Evolutionary conservation across 2,113 vertebrate genomes (phyloP).

Genomic region (Brachypodius melanocephalos): DNA sequence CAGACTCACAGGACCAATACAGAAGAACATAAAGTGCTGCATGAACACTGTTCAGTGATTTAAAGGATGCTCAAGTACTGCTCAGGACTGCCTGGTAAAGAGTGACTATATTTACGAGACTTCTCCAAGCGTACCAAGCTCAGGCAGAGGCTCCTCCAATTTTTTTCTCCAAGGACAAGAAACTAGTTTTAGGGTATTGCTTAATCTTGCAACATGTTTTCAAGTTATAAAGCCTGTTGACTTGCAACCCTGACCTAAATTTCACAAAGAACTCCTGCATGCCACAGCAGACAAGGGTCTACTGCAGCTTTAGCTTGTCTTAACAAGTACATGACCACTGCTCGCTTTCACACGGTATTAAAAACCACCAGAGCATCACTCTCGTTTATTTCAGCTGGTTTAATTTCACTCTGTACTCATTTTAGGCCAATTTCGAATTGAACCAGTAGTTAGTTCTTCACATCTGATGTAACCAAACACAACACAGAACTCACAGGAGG

Average conservation of each 20-base stretch:
- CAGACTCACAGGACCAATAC: not conserved
- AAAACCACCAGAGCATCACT: not conserved
- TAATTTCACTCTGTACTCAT: not conserved
- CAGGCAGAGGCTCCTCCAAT: not conserved
- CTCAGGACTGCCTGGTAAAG: not conserved
- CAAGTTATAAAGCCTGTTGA: not conserved
- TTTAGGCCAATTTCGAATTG: not conserved
- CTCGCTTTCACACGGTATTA: rapidly evolving
- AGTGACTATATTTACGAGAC: not conserved
- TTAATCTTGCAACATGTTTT: not conserved
- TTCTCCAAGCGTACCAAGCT: not conserved
- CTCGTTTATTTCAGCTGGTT: not conserved
- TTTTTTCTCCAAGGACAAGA: not conserved
- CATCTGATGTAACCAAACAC: not conserved
- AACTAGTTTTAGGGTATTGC: not conserved
- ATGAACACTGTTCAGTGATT: not conserved
- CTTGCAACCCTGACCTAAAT: conserved; percentile 31
- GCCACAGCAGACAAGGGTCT: not conserved
- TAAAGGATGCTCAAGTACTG: not conserved
- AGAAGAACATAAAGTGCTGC: not conserved
- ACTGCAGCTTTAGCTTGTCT: not conserved
- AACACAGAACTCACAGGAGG: not conserved
- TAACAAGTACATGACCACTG: not conserved
- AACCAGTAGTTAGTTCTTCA: not conserved
- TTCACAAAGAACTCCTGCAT: not conserved